phyloP scores from a whole-genome alignment of 2,888 invertebrate genomes.

The Agrypnus murinus region DNA sequence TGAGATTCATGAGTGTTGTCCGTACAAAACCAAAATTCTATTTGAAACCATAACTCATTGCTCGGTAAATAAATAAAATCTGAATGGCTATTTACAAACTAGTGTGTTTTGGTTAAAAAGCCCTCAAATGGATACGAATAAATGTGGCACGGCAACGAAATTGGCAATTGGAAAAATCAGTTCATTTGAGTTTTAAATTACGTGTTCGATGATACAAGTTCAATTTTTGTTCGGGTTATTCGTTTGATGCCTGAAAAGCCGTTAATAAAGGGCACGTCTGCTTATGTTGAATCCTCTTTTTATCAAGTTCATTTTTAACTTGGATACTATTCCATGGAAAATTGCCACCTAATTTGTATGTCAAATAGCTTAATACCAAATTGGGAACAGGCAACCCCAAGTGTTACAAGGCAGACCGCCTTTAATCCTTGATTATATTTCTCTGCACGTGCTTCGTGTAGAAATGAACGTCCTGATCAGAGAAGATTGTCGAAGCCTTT shows the following conservation, averaged over 20 bases:
- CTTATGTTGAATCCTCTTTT: conserved; percentile 28
- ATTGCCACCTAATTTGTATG: conserved; percentile 42
- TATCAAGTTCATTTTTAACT: conserved; percentile 35
- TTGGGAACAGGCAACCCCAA: conserved; percentile 28
- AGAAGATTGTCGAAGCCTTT: conserved; percentile 23
- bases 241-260: conserved; percentile 37
- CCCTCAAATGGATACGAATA: conserved; percentile 17
- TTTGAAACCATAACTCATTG: no score
- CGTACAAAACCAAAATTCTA: no score
- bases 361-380: conserved; percentile 42
- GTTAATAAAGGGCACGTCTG: conserved; percentile 37
- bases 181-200: conserved; percentile 42
- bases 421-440: conserved; percentile 33
- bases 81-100: conserved; percentile 13
- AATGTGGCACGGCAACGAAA: conserved; percentile 21
- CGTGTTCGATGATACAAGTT: conserved; percentile 35
- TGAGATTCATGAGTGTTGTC: no score
- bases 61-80: background rate
- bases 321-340: conserved; percentile 31
- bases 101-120: conserved; percentile 11
- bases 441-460: conserved; percentile 25
- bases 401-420: conserved; percentile 24
- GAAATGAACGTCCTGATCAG: conserved; percentile 18
- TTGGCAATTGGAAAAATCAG: conserved; percentile 43
- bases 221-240: conserved; percentile 32